Conservation (phyloP, 1,140 invertebrate species). For the Drosophila simulans region DNA sequence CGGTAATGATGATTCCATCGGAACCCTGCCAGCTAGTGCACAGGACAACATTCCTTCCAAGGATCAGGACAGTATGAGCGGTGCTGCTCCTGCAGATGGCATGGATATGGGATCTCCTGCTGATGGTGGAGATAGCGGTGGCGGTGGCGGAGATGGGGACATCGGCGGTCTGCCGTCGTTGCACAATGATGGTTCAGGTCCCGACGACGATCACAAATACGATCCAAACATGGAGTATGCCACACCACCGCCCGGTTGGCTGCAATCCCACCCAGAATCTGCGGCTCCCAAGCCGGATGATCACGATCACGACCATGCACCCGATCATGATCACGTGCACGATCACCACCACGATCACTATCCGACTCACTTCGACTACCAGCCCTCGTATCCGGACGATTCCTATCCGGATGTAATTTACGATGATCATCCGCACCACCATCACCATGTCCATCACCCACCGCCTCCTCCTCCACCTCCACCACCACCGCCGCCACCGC, state of each 20-base stretch:
- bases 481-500: conserved; percentile 84
- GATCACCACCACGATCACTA: conserved; percentile 63
- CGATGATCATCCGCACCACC: conserved; percentile 55
- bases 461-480: conserved; percentile 48
- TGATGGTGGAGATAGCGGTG: conserved; percentile 19
- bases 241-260: conserved; percentile 77
- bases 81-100: conserved; percentile 3
- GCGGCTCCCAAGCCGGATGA: conserved; percentile 56
- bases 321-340: conserved; percentile 60
- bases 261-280: conserved; percentile 73
- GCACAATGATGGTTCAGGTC: conserved; percentile 41
- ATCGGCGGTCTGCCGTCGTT: conserved; percentile 36
- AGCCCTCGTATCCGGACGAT: conserved; percentile 43
- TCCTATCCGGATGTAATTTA: conserved; percentile 74
- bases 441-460: conserved; percentile 84
- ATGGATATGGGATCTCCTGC: conserved; percentile 22
- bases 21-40: conserved; percentile 75
- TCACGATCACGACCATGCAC: conserved; percentile 43
- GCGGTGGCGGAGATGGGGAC: conserved; percentile 22
- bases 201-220: conserved; percentile 64
- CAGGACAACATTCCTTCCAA: conserved; percentile 54
- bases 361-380: conserved; percentile 43
- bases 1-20: conserved; percentile 69
- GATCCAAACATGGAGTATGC: conserved; percentile 77
- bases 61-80: conserved; percentile 48